Percentiles rank a stretch among this genome's conserved stretches.
Evolutionary conservation across 1,140 invertebrate species (phyloP).

Genomic region (Nephila pilipes): DNA sequence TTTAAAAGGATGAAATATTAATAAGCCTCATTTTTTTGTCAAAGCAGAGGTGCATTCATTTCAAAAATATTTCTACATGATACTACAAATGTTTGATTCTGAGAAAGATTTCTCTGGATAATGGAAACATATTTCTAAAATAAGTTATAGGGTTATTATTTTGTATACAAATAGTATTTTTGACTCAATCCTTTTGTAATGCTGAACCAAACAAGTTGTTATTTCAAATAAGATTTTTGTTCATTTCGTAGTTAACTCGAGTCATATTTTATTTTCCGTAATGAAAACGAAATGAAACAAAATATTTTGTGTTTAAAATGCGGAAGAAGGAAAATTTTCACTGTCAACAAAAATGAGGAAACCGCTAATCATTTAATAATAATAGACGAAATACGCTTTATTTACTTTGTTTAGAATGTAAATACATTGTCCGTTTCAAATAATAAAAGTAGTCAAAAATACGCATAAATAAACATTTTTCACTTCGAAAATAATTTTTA

Average conservation of each 20-base stretch:
- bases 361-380: too few species aligned
- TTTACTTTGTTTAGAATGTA: too few species aligned
- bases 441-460: too few species aligned
- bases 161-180: background rate
- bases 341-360: background rate
- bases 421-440: too few species aligned
- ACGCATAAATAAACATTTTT: too few species aligned
- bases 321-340: background rate
- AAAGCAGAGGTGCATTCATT: background rate
- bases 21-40: background rate
- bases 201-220: background rate
- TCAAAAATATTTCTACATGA: background rate
- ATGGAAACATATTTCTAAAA: background rate
- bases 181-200: background rate
- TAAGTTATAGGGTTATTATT: background rate
- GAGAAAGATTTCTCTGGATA: background rate
- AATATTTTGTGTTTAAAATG: background rate
- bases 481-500: too few species aligned
- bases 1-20: constrained; percentile 15
- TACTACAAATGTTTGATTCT: background rate
- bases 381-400: too few species aligned
- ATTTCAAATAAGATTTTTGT: background rate
- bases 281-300: background rate
- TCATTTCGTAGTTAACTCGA: background rate
- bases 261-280: background rate